Conservation (phyloP, 2,888 invertebrate genomes). For the Orthonevra nobilis region DNA sequence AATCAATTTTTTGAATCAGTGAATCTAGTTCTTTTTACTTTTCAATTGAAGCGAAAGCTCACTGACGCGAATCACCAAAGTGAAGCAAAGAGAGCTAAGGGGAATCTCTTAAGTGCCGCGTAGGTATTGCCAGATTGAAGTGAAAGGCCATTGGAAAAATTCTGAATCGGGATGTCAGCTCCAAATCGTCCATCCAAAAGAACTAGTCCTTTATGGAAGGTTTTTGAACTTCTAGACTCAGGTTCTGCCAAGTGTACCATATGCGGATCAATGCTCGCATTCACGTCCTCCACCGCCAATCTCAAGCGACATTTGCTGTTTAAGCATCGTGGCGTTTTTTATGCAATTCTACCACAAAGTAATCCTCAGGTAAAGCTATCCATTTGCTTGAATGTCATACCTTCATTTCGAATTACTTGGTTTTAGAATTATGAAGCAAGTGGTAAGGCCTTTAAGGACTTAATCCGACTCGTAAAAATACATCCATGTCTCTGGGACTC, state of each 20-base stretch:
- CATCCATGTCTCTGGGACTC: constrained; percentile 32
- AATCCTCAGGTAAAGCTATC: neutral
- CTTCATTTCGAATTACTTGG: too few species aligned
- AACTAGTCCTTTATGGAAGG: constrained; percentile 3
- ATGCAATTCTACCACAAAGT: neutral
- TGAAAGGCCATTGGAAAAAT: too few species aligned
- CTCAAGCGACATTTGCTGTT: constrained; percentile 8
- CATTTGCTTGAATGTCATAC: too few species aligned
- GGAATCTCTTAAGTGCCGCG: too few species aligned
- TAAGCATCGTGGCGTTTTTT: neutral
- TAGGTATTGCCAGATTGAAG: constrained; percentile 1
- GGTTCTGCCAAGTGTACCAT: constrained; percentile 5
- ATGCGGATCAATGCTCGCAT: neutral
- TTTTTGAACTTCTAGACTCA: constrained; percentile 4
- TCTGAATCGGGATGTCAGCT: too few species aligned
- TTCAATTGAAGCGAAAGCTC: too few species aligned
- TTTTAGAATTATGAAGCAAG: neutral
- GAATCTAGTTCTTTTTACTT: too few species aligned
- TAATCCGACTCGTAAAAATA: constrained; percentile 3
- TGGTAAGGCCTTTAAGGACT: neutral
- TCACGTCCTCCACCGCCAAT: constrained; percentile 13
- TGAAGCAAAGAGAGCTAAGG: too few species aligned
- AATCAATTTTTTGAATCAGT: too few species aligned
- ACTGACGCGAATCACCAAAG: too few species aligned
- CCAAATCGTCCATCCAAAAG: too few species aligned